A percentile compares a stretch with the other conserved stretches of the same genome.
These are phyloP conservation scores for Agrypnia vestita DNA, from an alignment of 1,140 invertebrate genomes.

Conservation along the genomic window DNA sequence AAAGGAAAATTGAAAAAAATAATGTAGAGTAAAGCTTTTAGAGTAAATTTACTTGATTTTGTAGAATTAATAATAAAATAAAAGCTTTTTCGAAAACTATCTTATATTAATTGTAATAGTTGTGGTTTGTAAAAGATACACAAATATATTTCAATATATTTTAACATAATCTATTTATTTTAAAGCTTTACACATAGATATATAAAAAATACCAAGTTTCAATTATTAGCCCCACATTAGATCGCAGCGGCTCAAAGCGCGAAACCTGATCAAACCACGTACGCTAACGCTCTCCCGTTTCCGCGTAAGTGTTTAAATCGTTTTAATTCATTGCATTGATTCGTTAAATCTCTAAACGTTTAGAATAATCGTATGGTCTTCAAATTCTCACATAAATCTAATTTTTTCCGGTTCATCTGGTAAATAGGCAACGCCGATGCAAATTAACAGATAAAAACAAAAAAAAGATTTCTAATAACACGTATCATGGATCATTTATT, in stretches of 20 bases:
- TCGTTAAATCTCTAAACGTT: constrained; percentile 7
- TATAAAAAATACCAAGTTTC: too few species aligned
- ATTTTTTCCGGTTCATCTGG: constrained; percentile 13
- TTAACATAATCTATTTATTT: too few species aligned
- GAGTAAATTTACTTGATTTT: too few species aligned
- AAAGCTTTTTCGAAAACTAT: too few species aligned
- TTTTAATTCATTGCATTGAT: constrained; percentile 29
- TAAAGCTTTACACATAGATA: too few species aligned
- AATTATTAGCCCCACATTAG: background rate
- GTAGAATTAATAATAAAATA: too few species aligned
- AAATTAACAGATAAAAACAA: background rate
- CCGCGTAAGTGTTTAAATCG: constrained; percentile 1
- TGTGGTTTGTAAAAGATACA: too few species aligned
- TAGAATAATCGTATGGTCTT: constrained; percentile 5
- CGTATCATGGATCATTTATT: background rate
- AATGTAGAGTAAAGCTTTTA: too few species aligned
- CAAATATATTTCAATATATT: too few species aligned
- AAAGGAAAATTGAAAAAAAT: too few species aligned
- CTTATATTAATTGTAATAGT: too few species aligned
- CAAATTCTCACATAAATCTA: constrained; percentile 37
- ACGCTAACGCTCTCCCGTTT: background rate
- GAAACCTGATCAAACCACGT: constrained; percentile 9
- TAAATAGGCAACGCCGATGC: constrained; percentile 21
- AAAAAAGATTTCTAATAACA: background rate
- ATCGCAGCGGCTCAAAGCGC: constrained; percentile 3